Percentiles rank a stretch among this genome's conserved stretches.
Evolutionary conservation across 2,888 invertebrate species (phyloP).

Genomic region (Tolmerus cingulatus): DNA sequence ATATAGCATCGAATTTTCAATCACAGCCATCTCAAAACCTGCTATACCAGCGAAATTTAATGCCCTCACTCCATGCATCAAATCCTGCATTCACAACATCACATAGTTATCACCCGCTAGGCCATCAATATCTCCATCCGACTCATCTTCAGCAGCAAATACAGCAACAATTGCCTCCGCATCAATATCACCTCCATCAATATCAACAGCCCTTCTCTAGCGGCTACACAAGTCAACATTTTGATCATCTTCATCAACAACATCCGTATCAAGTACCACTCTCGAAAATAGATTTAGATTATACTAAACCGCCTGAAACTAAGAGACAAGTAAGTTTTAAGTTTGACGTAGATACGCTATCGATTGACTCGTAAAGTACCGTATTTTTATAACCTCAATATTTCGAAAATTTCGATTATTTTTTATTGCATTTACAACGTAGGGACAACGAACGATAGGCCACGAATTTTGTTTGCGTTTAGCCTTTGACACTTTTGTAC

Average conservation of each 20-base stretch:
- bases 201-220: conserved; percentile 59
- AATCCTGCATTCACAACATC: conserved; percentile 54
- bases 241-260: conserved; percentile 52
- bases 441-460: conserved; percentile 32
- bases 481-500: conserved; percentile 20
- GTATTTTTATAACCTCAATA: conserved; percentile 29
- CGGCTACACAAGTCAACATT: conserved; percentile 54
- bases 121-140: conserved; percentile 52
- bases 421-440: conserved; percentile 34
- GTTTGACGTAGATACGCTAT: conserved; percentile 65
- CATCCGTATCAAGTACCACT: conserved; percentile 57
- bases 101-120: conserved; percentile 54
- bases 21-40: conserved; percentile 44
- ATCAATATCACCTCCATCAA: conserved; percentile 50
- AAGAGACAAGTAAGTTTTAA: conserved; percentile 66
- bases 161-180: conserved; percentile 58
- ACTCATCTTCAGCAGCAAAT: conserved; percentile 51
- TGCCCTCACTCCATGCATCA: conserved; percentile 50
- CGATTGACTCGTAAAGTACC: conserved; percentile 62
- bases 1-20: conserved; percentile 37
- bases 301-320: conserved; percentile 63
- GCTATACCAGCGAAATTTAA: conserved; percentile 41
- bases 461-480: conserved; percentile 9
- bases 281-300: conserved; percentile 65
- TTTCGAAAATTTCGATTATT: conserved; percentile 24